These are phyloP conservation scores for Bombus affinis DNA, from an alignment of 1,140 invertebrate genomes.

Conservation along the genomic window DNA sequence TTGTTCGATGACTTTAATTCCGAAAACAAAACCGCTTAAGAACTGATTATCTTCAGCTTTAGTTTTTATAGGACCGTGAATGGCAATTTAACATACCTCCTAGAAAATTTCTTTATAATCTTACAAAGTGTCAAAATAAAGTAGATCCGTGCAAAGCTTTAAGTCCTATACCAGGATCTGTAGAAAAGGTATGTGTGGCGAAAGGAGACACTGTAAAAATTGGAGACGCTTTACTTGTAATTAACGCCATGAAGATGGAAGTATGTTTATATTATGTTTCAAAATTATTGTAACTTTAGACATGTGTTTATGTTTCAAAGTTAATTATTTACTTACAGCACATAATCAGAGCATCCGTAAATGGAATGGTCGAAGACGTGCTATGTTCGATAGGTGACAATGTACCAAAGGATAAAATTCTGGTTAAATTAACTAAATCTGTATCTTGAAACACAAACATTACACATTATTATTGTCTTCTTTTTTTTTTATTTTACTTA, in stretches of 20 bases:
- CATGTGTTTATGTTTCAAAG: not conserved
- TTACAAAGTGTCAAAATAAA: constrained; percentile 66
- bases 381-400: constrained; percentile 90
- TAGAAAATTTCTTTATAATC: constrained; percentile 82
- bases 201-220: constrained; percentile 90
- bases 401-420: constrained; percentile 89
- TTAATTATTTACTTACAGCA: constrained; percentile 83
- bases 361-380: constrained; percentile 90
- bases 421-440: constrained; percentile 81
- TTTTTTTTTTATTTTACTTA: not conserved
- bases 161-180: constrained; percentile 97
- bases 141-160: constrained; percentile 83
- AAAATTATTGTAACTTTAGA: not conserved
- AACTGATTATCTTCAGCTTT: not conserved
- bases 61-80: constrained; percentile 82
- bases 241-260: constrained; percentile 99
- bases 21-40: not conserved
- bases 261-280: constrained; percentile 78
- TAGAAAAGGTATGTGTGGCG: constrained; percentile 95
- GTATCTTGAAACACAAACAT: not conserved
- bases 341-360: constrained; percentile 90
- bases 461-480: not conserved
- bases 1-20: not conserved
- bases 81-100: constrained; percentile 80
- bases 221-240: constrained; percentile 93